These are phyloP conservation scores for Alethe castanea DNA, from an alignment of 2,113 vertebrate genomes.

Conservation along the genomic window DNA sequence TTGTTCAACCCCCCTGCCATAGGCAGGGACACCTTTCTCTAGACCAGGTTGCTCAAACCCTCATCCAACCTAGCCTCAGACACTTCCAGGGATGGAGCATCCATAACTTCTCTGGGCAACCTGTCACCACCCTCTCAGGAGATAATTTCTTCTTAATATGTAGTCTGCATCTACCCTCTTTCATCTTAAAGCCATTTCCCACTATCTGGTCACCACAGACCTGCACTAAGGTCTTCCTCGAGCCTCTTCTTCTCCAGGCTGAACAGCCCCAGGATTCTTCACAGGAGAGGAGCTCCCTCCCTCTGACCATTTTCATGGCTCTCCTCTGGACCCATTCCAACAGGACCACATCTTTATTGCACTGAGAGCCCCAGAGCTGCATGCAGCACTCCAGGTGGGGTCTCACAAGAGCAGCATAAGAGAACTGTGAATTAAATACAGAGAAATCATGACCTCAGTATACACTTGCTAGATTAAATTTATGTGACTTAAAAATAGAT, in stretches of 20 bases:
- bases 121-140: neutral
- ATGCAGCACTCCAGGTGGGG: neutral
- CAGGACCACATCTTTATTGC: neutral
- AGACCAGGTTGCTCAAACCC: neutral
- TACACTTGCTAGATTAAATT: neutral
- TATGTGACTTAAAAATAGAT: neutral
- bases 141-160: neutral
- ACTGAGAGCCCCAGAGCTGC: neutral
- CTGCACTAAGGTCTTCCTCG: fast-evolving
- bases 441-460: neutral
- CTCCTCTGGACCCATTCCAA: neutral
- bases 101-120: neutral
- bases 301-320: neutral
- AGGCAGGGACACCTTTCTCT: neutral
- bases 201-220: neutral
- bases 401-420: neutral
- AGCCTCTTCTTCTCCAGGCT: neutral
- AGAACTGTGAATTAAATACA: neutral
- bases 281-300: neutral
- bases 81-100: neutral
- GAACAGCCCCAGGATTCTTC: neutral
- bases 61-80: neutral
- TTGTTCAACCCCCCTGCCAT: fast-evolving
- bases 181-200: neutral
- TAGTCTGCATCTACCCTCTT: neutral